phyloP scores from a whole-genome alignment of 2,888 invertebrate species.

The Rhingia rostrata region DNA sequence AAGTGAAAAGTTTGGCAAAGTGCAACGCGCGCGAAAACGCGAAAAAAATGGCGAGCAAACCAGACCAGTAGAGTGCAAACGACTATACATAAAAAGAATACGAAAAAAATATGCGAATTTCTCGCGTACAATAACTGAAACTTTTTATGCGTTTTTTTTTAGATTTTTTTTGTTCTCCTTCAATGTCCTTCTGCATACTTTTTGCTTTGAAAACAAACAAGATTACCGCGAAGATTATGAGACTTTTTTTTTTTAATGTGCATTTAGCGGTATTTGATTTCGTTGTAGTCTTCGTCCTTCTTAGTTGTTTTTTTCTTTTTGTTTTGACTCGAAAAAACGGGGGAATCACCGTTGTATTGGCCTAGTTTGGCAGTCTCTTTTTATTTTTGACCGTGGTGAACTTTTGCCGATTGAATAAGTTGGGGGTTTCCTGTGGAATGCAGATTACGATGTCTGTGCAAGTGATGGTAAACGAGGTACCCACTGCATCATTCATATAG shows the following conservation, averaged over 20 bases:
- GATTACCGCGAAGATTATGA: slow-evolving; percentile 71
- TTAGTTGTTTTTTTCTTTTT: slow-evolving; percentile 28
- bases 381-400: slow-evolving; percentile 15
- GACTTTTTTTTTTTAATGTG: slow-evolving; percentile 50
- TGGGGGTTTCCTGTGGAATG: not conserved
- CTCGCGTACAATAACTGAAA: slow-evolving; percentile 64
- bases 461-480: too few relatives aligned
- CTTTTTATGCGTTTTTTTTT: slow-evolving; percentile 68
- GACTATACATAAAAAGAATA: not conserved
- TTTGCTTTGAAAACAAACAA: slow-evolving; percentile 66
- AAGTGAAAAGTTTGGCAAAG: slow-evolving; percentile 78
- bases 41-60: slow-evolving; percentile 37
- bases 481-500: too few relatives aligned
- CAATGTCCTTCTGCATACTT: slow-evolving; percentile 1
- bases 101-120: slow-evolving; percentile 49
- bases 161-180: slow-evolving; percentile 9
- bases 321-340: slow-evolving; percentile 51
- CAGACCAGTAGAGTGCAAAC: slow-evolving; percentile 27
- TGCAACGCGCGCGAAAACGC: slow-evolving; percentile 75
- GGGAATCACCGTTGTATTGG: slow-evolving; percentile 45
- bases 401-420: slow-evolving; percentile 2
- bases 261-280: slow-evolving; percentile 70
- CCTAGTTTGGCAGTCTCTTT: slow-evolving; percentile 45
- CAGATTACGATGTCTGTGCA: too few relatives aligned
- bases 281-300: slow-evolving; percentile 34